Conservation (phyloP, 37 sponge, comb jelly and placozoan genomes). For the Halichondria panicea region DNA sequence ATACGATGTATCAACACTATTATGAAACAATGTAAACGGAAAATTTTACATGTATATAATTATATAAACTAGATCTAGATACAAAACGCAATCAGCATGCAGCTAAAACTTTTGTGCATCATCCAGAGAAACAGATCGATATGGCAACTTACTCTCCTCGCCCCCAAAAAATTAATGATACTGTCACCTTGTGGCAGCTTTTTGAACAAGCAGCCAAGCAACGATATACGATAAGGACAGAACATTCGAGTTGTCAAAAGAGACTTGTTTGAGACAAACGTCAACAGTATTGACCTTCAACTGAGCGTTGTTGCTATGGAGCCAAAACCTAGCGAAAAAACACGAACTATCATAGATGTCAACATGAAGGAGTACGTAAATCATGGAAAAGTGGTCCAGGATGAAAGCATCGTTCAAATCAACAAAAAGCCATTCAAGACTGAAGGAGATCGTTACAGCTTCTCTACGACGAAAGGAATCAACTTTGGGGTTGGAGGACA, state of each 20-base stretch:
- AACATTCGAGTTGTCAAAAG: background rate
- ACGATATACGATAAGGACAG: background rate
- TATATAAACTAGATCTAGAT: no score
- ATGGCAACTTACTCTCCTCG: no score
- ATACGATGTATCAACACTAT: no score
- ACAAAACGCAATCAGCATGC: no score
- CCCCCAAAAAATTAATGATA: no score
- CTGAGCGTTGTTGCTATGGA: background rate
- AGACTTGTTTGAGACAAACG: background rate
- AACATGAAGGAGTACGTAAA: constrained; percentile 23
- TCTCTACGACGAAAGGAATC: constrained; percentile 2
- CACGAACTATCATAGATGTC: background rate
- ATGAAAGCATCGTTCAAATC: constrained; percentile 6
- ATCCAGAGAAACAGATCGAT: no score
- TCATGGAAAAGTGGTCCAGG: background rate
- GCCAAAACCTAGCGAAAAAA: background rate
- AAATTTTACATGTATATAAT: no score
- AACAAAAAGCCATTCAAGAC: background rate
- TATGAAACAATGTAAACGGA: no score
- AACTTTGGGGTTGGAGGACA: background rate
- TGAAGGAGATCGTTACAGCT: constrained; percentile 5
- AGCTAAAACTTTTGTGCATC: no score
- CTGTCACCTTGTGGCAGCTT: background rate
- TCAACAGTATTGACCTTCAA: constrained; percentile 3
- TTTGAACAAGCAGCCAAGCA: background rate